Base-by-base conservation (phyloP, 2,113 vertebrate species). In the Hyaena hyaena region DNA sequence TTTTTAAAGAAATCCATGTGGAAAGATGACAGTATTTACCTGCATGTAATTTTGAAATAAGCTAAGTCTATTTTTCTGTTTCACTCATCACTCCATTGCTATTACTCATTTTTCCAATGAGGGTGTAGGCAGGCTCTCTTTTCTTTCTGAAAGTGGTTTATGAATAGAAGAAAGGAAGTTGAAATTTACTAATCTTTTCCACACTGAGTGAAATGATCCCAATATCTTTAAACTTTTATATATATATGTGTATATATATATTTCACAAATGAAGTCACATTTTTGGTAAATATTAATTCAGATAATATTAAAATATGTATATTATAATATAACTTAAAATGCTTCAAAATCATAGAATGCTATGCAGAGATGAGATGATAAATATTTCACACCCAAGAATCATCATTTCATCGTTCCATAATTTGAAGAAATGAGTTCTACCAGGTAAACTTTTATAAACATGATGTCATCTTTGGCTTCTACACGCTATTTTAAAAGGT, bases 201-300 rank as follows among this genome's bases (percentile, higher is more conserved):
- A 45, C 1, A 39, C 5, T 90, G 10, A 31, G 45, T 81, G 10
- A 90, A 83, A 84, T 68, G 19, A 86, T 6, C 14, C 26, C 11
- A 31, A 23, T 83, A 83, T 93, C 10, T 80, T 69, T 77, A 80
- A 73, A 1, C 5, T 92, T 83, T 68, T 48, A 7, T 87, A 69
- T 84, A 48, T 50, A 15, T 7, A 58, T 48, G 5, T 87, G 65
- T 84, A 48, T 50, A 15, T 7, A 58, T 33, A 4, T 85, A 65
- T 73, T 93, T 94, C 23, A 94, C 3, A 85, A 84, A 88, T 88
- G 0, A 85, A 79, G 31, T 88, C 7, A 79, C 73, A 71, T 71
- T 95, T 63, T 45, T 74, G 76, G 9, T 84, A 17, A 85, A 31
- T 82, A 79, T 92, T 88, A 82, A 93, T 81, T 89, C 96, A 89